Evolutionary conservation across 2,113 vertebrate species (phyloP), one percentile per base, ranked within the genome.

Genomic region (Hyperoodon ampullatus): DNA sequence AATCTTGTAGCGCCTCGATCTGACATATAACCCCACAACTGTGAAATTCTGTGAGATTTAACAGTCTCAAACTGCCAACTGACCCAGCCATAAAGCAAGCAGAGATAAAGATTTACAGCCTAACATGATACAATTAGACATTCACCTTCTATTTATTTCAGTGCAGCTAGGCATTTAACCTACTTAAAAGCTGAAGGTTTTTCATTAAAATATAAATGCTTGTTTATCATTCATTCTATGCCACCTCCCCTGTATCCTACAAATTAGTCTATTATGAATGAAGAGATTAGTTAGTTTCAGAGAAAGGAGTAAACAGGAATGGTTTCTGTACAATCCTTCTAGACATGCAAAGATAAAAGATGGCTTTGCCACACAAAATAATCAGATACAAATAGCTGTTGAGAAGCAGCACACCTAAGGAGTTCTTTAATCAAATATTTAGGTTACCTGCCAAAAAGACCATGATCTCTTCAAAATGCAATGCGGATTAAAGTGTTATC

Each of bases 381-480:
- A 99, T 99, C 99, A 99, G 98, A 98, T 98, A 98, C 98, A 98
- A 98, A 98, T 98, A 98, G 98, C 98, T 98, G 98, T 97, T 98
- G 97, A 98, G 98, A 98, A 98, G 98, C 98, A 98, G 98, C 98
- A 98, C 98, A 99, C 98, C 98, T 99, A 98, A 98, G 98, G 98
- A 98, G 98, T 98, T 97, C 98, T 99, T 99, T 99, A 98, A 99
- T 99, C 99, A 99, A 99, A 99, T 98, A 98, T 99, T 99, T 99
- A 98, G 98, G 98, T 98, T 99, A 99, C 98, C 98, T 99, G 99
- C 99, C 99, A 98, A 98, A 99, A 98, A 98, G 98, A 99, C 98
- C 98, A 98, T 98, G 99, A 99, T 99, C 99, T 99, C 98, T 98
- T 99, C 98, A 99, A 98, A 99, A 98, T 98, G 98, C 98, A 99